Conservation (phyloP, 1,140 invertebrate genomes). For the Eueides isabella region DNA sequence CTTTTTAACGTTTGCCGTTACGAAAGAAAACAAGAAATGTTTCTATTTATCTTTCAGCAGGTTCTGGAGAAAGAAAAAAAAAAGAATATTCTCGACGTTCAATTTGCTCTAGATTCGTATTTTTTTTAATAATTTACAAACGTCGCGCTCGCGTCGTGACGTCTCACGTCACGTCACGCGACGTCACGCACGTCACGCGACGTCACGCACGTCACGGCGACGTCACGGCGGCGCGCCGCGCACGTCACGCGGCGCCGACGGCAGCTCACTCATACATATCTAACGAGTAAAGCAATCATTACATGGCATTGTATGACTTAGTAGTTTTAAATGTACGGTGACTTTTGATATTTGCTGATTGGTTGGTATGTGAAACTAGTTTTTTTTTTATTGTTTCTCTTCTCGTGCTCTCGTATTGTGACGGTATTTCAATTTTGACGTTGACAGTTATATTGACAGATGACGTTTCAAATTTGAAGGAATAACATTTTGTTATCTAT, state of each 20-base stretch:
- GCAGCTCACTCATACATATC: slow-evolving; percentile 70
- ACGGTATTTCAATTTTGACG: background rate
- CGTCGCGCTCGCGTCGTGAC: slow-evolving; percentile 13
- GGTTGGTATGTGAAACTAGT: background rate
- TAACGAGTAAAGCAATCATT: slow-evolving; percentile 71
- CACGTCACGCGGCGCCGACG: slow-evolving; percentile 51
- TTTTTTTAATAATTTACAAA: slow-evolving; percentile 13
- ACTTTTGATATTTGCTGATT: slow-evolving; percentile 24
- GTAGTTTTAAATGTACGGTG: slow-evolving; percentile 46
- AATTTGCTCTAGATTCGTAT: slow-evolving; percentile 5
- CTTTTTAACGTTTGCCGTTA: slow-evolving; percentile 7
- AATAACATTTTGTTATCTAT: background rate
- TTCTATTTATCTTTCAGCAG: slow-evolving; percentile 10
- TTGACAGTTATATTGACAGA: background rate
- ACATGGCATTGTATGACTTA: slow-evolving; percentile 61
- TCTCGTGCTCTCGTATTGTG: background rate
- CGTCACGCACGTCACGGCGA: slow-evolving; percentile 41
- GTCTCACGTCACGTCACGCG: slow-evolving; percentile 1
- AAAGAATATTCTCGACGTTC: slow-evolving; percentile 12
- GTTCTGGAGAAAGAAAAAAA: slow-evolving; percentile 12
- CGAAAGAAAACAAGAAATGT: background rate
- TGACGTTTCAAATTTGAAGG: background rate
- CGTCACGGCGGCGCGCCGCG: slow-evolving; percentile 29
- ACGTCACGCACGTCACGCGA: slow-evolving; percentile 9
- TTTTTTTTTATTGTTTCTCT: background rate